Evolutionary conservation across 2,797 vertebrate genomes (phyloP).

Genomic region (Chelmon rostratus): DNA sequence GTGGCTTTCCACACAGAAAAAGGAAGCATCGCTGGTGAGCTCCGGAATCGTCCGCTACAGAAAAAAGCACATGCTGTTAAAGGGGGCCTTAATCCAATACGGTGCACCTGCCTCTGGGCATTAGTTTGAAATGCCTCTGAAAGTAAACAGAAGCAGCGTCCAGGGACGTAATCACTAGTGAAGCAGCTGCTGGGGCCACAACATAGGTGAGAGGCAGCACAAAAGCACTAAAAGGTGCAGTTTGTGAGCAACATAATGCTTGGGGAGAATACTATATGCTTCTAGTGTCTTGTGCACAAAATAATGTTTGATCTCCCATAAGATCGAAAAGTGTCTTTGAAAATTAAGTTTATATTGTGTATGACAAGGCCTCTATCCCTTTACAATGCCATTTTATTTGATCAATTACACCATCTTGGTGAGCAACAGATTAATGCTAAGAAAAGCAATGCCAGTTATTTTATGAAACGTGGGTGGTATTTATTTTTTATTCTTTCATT

Average conservation of each 20-base stretch:
- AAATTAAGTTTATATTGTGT: neutral
- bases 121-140: conserved; percentile 68
- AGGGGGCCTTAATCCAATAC: conserved; percentile 70
- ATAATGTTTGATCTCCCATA: neutral
- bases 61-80: conserved; percentile 58
- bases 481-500: conserved; percentile 66
- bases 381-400: neutral
- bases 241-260: conserved; percentile 16
- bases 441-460: conserved; percentile 62
- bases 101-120: conserved; percentile 63
- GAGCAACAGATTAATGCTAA: conserved; percentile 36
- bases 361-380: neutral
- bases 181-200: conserved; percentile 25
- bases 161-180: conserved; percentile 45
- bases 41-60: conserved; percentile 25
- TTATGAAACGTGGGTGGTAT: conserved; percentile 57
- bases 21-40: conserved; percentile 27
- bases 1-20: conserved; percentile 38
- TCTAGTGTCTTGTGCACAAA: neutral
- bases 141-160: conserved; percentile 69
- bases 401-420: conserved; percentile 19
- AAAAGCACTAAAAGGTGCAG: conserved; percentile 14
- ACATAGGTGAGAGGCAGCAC: neutral
- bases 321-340: neutral
- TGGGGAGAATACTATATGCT: neutral